Conservation (phyloP, 2,113 vertebrate genomes). For the Microcebus ravelobensis region DNA sequence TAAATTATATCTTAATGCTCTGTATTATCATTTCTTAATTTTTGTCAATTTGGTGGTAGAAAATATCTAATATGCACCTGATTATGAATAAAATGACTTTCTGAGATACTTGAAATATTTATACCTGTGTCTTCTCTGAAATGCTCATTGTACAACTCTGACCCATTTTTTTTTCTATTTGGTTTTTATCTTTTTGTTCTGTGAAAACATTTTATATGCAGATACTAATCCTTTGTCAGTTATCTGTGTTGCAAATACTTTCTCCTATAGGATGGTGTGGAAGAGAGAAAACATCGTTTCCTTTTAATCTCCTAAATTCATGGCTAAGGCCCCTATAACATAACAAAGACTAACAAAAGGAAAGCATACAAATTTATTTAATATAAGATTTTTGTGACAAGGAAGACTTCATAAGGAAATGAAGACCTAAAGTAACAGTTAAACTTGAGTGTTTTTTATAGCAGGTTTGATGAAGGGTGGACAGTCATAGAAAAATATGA, state of each 20-base stretch:
- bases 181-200: background rate
- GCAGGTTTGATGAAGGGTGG: background rate
- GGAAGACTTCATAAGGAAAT: background rate
- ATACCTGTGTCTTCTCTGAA: slow-evolving; percentile 9
- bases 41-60: background rate
- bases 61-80: background rate
- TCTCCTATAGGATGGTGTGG: background rate
- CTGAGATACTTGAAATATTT: slow-evolving; percentile 9
- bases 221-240: background rate
- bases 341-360: background rate
- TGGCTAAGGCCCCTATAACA: background rate
- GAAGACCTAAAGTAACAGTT: background rate
- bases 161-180: background rate
- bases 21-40: background rate
- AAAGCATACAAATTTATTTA: background rate
- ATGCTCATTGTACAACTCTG: background rate
- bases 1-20: background rate
- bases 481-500: too few relatives aligned
- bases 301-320: background rate
- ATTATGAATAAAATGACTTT: background rate
- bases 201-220: background rate
- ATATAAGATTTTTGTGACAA: background rate
- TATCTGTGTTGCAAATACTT: background rate
- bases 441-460: background rate
- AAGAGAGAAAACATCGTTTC: background rate